Evolutionary conservation across 2,797 vertebrate genomes (phyloP), one percentile per base, ranked within the genome.

Genomic region (Urosaurus nigricauda): DNA sequence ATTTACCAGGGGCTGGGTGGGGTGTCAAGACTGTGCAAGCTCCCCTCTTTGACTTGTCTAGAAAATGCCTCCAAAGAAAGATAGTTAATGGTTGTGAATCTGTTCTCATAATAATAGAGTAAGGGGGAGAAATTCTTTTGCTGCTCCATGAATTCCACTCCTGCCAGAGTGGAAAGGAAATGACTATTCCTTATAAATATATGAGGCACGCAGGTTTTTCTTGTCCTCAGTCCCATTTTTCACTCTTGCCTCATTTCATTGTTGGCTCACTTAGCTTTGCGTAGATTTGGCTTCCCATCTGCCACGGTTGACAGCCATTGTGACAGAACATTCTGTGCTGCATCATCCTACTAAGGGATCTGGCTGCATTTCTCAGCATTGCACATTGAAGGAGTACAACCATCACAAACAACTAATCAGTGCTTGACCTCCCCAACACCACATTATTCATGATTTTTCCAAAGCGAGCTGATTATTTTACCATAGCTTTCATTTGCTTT

Each of bases 291-390:
- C 89, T 92, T 93, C 87, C 89, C 90, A 51, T 85, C 86, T 93
- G 92, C 87, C 86, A 92, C 78, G 5, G 92, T 89, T 84, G 85
- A 94, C 91, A 91, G 85, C 71, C 90, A 88, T 85, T 86, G 88
- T 91, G 90, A 89, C 70, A 73, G 90, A 94, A 93, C 86, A 79
- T 40, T 85, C 84, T 93, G 89, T 93, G 89, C 94, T 85, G 87
- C 87, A 86, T 91, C 84, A 11, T 87, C 83, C n/a, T 79, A 51
- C 0, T 13, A 0, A 77, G 85, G 89, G 79, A 73, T 60, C 91
- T 93, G 93, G 84, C 84, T 68, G 84, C 29, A 77, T 88, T 0
- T 0, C 2, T 80, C 65, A 1, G 37, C 65, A 51, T 77, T 89
- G 43, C 0, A 0, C 79, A 82, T 14, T 4, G 79, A 92, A 87